These are phyloP conservation scores for Rhinophrynus dorsalis DNA, from an alignment of 2,797 vertebrate genomes.

Conservation along the genomic window DNA sequence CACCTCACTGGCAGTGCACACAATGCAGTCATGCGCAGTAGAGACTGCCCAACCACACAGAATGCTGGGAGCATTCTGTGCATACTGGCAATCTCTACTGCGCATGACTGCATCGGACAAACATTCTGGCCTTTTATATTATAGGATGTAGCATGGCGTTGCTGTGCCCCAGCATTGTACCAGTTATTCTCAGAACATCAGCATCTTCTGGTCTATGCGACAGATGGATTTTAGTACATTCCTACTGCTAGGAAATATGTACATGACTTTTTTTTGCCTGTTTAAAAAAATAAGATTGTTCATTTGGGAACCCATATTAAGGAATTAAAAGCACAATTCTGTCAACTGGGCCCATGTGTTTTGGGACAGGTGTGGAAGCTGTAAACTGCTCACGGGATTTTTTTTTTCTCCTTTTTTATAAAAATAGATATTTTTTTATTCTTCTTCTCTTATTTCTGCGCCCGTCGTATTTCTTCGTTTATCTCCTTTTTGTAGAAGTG, in stretches of 20 bases:
- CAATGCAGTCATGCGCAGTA: no score
- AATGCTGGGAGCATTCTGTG: no score
- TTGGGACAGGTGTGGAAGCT: conserved; percentile 81
- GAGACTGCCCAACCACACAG: no score
- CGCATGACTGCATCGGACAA: no score
- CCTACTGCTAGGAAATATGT: neutral
- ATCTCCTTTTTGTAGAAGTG: conserved; percentile 30
- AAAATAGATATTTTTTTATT: conserved; percentile 63
- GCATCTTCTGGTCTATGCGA: no score
- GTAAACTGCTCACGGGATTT: conserved; percentile 48
- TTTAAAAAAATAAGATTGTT: conserved; percentile 14
- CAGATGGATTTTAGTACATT: neutral
- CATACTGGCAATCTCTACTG: no score
- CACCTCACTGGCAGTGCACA: no score
- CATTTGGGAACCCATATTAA: conserved; percentile 2
- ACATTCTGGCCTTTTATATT: no score
- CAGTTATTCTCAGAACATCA: no score
- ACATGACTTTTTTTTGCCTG: neutral
- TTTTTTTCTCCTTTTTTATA: conserved; percentile 24
- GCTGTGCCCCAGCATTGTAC: no score
- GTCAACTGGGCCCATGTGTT: conserved; percentile 71
- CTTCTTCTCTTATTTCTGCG: conserved; percentile 61
- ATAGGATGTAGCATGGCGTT: no score
- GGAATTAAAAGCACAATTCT: conserved; percentile 23
- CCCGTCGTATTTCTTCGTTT: conserved; percentile 56